Evolutionary conservation across 2,113 vertebrate species (phyloP).

Genomic region (Perca flavescens): DNA sequence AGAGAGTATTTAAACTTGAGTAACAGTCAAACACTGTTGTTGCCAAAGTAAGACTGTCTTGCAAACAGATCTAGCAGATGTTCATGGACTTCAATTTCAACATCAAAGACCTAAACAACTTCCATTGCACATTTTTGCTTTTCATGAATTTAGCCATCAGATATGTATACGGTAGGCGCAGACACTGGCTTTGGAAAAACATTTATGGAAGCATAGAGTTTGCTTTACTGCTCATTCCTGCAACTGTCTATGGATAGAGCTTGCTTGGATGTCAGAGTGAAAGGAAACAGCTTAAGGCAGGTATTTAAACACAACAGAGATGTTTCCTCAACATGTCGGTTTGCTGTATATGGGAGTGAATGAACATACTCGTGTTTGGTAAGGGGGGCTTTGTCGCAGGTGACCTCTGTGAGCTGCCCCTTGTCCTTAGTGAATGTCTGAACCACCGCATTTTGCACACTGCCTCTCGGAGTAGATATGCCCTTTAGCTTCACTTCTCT

Average conservation of each 20-base stretch:
- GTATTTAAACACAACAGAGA: neutral
- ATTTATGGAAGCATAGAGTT: neutral
- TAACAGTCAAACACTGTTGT: neutral
- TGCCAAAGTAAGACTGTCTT: neutral
- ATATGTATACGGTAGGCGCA: neutral
- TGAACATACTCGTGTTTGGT: slow-evolving; percentile 83
- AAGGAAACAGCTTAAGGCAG: neutral
- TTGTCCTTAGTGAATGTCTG: slow-evolving; percentile 52
- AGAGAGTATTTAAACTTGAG: no score
- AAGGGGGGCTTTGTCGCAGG: slow-evolving; percentile 84
- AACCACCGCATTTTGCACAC: slow-evolving; percentile 67
- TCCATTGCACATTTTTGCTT: neutral
- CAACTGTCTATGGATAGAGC: neutral
- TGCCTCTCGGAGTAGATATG: slow-evolving; percentile 64
- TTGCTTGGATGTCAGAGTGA: neutral
- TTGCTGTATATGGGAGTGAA: neutral
- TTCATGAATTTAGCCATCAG: neutral
- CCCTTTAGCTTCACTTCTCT: slow-evolving; percentile 82
- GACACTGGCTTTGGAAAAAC: neutral
- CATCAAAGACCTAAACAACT: neutral
- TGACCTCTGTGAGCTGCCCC: slow-evolving; percentile 71
- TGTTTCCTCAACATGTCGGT: neutral
- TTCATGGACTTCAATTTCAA: neutral
- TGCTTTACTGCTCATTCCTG: neutral
- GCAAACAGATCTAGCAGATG: neutral